A percentile compares a stretch with the other conserved stretches of the same genome.
Conservation (phyloP, 2,888 invertebrate species). For the Epistrophella euchroma region DNA sequence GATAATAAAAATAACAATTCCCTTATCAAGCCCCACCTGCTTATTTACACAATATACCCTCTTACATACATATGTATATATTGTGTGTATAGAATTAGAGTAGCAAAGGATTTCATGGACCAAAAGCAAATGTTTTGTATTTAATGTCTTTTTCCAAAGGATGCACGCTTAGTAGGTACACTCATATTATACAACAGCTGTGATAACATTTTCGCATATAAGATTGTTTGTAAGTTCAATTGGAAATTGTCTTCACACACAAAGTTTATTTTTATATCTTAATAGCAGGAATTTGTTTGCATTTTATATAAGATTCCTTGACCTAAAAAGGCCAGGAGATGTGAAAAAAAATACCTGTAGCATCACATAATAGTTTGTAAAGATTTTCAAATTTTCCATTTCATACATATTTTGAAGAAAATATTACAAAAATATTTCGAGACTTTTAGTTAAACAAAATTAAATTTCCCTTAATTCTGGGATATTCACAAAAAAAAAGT, state of each 20-base stretch:
- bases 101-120: neutral
- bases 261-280: neutral
- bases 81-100: neutral
- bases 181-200: neutral
- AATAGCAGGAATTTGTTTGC: neutral
- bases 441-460: no score
- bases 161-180: conserved; percentile 1
- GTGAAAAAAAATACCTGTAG: neutral
- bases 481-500: no score
- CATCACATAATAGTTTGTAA: neutral
- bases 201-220: neutral
- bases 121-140: neutral
- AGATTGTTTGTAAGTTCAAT: conserved; percentile 3
- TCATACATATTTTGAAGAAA: no score
- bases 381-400: no score
- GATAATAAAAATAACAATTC: conserved; percentile 28
- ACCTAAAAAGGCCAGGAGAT: neutral
- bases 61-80: no score
- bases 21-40: conserved; percentile 32
- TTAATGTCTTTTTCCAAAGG: neutral
- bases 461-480: no score
- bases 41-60: neutral
- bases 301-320: conserved; percentile 4
- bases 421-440: no score
- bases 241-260: neutral